phyloP scores from a whole-genome alignment of 2,888 invertebrate species.

The Vesta saturnalis region DNA sequence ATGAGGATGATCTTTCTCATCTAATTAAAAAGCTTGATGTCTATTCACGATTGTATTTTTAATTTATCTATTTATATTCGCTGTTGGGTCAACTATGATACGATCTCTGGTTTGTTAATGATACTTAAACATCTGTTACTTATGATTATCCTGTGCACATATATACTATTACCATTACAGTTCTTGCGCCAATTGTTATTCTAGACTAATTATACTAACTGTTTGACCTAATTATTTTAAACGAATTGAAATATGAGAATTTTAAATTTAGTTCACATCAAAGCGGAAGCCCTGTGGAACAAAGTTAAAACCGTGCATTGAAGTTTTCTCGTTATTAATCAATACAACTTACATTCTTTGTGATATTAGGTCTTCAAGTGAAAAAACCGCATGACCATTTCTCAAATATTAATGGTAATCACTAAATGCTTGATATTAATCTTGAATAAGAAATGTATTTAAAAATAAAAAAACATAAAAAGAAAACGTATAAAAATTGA shows the following conservation, averaged over 20 bases:
- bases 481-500: too few species aligned
- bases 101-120: conserved; percentile 18
- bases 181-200: conserved; percentile 1
- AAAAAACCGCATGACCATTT: too few species aligned
- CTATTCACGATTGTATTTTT: conserved; percentile 21
- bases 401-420: too few species aligned
- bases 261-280: background rate
- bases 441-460: too few species aligned
- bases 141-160: background rate
- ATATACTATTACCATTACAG: too few species aligned
- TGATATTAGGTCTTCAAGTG: too few species aligned
- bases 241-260: conserved; percentile 1
- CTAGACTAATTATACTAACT: background rate
- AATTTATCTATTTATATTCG: conserved; percentile 26
- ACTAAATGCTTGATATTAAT: too few species aligned
- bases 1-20: conserved; percentile 26
- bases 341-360: too few species aligned
- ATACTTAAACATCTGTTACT: conserved; percentile 6
- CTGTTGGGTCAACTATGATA: conserved; percentile 24
- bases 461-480: too few species aligned
- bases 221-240: conserved; percentile 1
- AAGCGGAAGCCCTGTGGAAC: background rate
- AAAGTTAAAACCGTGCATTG: background rate
- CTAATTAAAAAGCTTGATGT: conserved; percentile 25
- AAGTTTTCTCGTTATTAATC: too few species aligned